Evolutionary conservation across 2,888 invertebrate species (phyloP), one percentile per base, ranked within the genome.

Genomic region (Epinotia nisella): DNA sequence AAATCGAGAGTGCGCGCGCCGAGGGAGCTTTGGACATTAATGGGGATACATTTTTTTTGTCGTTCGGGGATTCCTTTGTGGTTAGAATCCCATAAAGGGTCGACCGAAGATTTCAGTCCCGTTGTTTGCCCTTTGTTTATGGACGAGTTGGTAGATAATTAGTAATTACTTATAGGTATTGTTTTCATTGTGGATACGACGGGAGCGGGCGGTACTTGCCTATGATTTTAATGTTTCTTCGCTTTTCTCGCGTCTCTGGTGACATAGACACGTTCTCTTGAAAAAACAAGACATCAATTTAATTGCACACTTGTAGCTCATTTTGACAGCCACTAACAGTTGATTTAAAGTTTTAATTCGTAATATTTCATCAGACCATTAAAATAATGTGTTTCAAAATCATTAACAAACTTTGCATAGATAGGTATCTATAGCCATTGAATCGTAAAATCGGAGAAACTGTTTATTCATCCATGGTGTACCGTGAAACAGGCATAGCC

Each of bases 381-480:
- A 82, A 83, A 80, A 79, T 80, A 81, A 61, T 64, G 74, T 75
- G 39, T 89, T 88, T 87, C 86, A 83, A 87, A 89, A 90, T 85
- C 84, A 90, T 88, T 88, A 89, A 86, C 83, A 79, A 88, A 90
- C 90, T 91, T 89, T 87, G 87, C 89, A 91, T 91, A 92, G 90
- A 90, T 91, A 90, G 82, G 81, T 87, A 91, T 91, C 90, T 87
- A 85, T 88, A 87, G 88, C 88, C 91, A 89, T 88, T 91, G 90
- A 89, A 86, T 91, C 91, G 89, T 92, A 91, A 92, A 92, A 92
- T 91, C 88, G 88, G 86, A 91, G 92, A 92, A 92, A 92, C 91
- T 91, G 90, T 92, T 92, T 91, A 91, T 92, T 91, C 90, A 90
- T 90, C 90, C 88, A 89, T 83, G n/a, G n/a, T n/a, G n/a, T n/a